phyloP scores from a whole-genome alignment of 2,113 vertebrate species.

The Anolis sagrei region DNA sequence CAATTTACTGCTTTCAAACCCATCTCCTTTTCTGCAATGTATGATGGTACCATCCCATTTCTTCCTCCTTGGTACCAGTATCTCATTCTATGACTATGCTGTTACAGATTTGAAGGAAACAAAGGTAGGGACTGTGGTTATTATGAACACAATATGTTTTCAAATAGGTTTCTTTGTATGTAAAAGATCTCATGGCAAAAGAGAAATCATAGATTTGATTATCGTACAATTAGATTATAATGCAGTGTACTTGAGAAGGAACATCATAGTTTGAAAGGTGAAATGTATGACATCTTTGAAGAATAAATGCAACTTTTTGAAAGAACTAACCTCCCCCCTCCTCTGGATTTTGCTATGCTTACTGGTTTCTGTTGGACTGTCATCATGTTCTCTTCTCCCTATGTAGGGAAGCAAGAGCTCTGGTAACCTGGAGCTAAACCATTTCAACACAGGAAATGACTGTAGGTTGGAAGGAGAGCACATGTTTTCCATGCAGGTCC shows the following conservation, averaged over 20 bases:
- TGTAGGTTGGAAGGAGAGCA: no score
- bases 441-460: neutral
- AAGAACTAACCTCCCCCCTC: no score
- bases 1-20: neutral
- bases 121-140: neutral
- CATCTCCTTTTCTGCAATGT: no score
- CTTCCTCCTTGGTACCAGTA: neutral
- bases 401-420: neutral
- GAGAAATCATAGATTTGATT: neutral
- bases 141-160: neutral
- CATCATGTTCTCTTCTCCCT: neutral
- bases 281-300: neutral
- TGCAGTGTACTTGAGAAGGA: neutral
- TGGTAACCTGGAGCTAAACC: neutral
- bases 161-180: neutral
- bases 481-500: neutral
- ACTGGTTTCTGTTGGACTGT: no score
- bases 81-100: no score
- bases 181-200: neutral
- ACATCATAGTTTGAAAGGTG: neutral
- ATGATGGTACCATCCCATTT: neutral
- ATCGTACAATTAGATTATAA: neutral
- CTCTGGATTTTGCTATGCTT: no score
- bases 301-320: neutral
- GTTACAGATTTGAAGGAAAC: no score